phyloP scores from a whole-genome alignment of 2,113 vertebrate species.

The Orthonyx spaldingii region DNA sequence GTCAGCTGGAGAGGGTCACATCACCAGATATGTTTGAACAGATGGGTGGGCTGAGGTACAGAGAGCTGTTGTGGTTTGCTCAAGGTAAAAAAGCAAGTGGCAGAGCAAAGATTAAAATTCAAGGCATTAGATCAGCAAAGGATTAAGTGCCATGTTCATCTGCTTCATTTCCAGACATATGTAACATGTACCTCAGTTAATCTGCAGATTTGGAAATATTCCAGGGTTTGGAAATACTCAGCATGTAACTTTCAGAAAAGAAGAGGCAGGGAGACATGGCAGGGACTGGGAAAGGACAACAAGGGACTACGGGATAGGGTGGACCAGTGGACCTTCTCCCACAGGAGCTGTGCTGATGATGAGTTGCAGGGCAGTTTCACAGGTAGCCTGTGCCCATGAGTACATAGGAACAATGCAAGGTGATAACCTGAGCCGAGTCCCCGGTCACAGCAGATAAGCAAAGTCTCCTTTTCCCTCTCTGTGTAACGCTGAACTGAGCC shows the following conservation, averaged over 20 bases:
- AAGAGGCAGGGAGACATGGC: neutral
- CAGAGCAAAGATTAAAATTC: conserved; percentile 41
- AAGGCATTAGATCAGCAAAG: conserved; percentile 27
- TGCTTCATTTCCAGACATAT: conserved; percentile 11
- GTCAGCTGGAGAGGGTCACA: neutral
- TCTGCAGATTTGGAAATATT: neutral
- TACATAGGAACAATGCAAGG: neutral
- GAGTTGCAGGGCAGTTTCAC: neutral
- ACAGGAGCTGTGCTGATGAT: neutral
- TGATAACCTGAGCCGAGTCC: neutral
- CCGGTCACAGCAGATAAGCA: neutral
- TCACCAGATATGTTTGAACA: neutral
- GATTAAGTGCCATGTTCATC: neutral
- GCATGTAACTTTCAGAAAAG: neutral
- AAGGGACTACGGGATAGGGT: neutral
- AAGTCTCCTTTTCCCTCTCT: neutral
- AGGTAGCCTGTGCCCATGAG: neutral
- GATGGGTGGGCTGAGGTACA: conserved; percentile 20
- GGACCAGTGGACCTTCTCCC: neutral
- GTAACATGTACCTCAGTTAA: neutral
- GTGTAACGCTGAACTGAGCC: neutral
- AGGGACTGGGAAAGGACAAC: neutral
- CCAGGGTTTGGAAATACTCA: neutral
- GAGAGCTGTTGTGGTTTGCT: neutral
- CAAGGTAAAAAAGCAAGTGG: conserved; percentile 35